Percentiles rank a stretch among this genome's conserved stretches.
Conservation (phyloP, 1,140 invertebrate species). For the Zaprionus taronus region DNA sequence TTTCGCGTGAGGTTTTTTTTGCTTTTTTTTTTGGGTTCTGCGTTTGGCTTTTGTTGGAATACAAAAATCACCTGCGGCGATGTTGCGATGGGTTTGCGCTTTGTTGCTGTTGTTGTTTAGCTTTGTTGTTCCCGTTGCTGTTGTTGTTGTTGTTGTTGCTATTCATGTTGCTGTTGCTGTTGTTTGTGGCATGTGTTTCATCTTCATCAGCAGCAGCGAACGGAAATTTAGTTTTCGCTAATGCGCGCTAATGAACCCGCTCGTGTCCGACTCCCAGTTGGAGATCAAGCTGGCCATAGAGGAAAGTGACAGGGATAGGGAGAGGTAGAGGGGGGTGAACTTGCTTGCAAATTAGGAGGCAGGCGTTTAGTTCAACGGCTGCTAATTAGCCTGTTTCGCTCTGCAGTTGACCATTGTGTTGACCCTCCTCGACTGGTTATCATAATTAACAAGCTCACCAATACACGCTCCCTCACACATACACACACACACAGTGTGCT, state of each 20-base stretch:
- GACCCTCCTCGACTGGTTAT: constrained; percentile 59
- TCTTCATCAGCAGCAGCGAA: constrained; percentile 69
- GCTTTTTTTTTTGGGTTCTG: constrained; percentile 26
- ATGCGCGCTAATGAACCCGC: constrained; percentile 75
- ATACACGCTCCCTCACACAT: constrained; percentile 21
- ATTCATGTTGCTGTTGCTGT: constrained; percentile 10
- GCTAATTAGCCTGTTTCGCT: constrained; percentile 68
- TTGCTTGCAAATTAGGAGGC: constrained; percentile 57
- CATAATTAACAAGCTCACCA: constrained; percentile 72
- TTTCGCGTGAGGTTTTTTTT: constrained; percentile 5
- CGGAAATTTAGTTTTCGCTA: constrained; percentile 76
- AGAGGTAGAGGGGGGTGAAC: neutral
- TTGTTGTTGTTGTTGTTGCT: neutral
- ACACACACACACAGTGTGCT: constrained; percentile 15
- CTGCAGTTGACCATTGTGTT: constrained; percentile 63
- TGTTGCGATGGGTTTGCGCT: constrained; percentile 43
- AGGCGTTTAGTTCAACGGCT: constrained; percentile 60
- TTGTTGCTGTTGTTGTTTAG: constrained; percentile 11
- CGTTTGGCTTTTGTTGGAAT: constrained; percentile 30
- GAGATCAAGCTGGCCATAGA: constrained; percentile 29
- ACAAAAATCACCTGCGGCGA: constrained; percentile 72
- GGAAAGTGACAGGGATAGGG: neutral
- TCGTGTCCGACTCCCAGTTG: constrained; percentile 65
- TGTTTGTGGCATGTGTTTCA: constrained; percentile 74
- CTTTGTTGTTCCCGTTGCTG: constrained; percentile 9